Conservation (phyloP, 2,888 invertebrate genomes). For the Gerosis bhagava region DNA sequence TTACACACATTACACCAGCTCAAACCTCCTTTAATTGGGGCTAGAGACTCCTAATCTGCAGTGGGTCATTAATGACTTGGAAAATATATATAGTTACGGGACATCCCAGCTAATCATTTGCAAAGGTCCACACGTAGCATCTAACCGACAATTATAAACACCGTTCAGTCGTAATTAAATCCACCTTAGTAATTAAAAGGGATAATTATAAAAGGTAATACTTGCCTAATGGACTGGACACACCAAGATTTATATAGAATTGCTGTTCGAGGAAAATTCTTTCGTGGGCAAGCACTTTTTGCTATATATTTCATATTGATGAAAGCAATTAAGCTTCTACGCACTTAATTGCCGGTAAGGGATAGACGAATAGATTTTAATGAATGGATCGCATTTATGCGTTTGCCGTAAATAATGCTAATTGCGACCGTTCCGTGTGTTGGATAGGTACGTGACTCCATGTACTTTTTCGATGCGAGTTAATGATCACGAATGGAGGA, state of each 20-base stretch:
- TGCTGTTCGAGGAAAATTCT: constrained; percentile 18
- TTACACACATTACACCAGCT: too few species aligned
- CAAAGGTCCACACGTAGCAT: too few species aligned
- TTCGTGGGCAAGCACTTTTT: constrained; percentile 9
- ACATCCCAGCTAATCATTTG: too few species aligned
- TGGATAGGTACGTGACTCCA: too few species aligned
- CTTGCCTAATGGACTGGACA: constrained; percentile 26
- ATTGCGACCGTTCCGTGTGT: too few species aligned
- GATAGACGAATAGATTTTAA: constrained; percentile 4
- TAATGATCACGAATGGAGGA: too few species aligned
- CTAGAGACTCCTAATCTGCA: too few species aligned
- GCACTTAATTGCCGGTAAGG: constrained; percentile 11
- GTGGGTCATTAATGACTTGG: too few species aligned
- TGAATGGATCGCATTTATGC: not conserved
- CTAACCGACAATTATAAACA: constrained; percentile 28
- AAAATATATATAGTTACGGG: too few species aligned
- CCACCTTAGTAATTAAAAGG: constrained; percentile 28
- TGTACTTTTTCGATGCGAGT: too few species aligned
- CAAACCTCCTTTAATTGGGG: too few species aligned
- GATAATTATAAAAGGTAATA: constrained; percentile 32
- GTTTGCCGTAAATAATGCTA: constrained; percentile 3
- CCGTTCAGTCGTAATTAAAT: constrained; percentile 28
- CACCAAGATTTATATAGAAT: constrained; percentile 23
- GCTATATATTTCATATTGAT: constrained; percentile 20
- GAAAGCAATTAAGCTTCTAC: constrained; percentile 16